Evolutionary conservation across 2,113 vertebrate genomes (phyloP).

Genomic region (Podarcis raffonei): DNA sequence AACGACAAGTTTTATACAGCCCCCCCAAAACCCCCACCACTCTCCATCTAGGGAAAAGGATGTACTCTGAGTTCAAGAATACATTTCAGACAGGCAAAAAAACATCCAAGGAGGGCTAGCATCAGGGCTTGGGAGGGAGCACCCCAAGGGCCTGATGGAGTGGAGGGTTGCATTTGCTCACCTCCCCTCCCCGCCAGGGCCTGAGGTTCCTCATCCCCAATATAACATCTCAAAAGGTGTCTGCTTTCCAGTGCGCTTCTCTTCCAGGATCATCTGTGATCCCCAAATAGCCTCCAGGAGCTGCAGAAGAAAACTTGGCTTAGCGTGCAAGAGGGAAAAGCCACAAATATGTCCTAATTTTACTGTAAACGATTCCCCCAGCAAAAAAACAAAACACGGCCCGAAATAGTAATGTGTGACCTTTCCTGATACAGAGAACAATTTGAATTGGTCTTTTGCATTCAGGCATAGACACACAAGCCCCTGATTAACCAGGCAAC

Average conservation of each 20-base stretch:
- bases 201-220: too few relatives aligned
- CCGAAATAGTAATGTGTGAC: not conserved
- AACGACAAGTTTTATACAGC: too few relatives aligned
- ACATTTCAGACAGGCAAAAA: too few relatives aligned
- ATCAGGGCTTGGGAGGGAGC: too few relatives aligned
- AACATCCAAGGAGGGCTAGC: too few relatives aligned
- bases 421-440: not conserved
- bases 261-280: not conserved
- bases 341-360: not conserved
- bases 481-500: slow-evolving; percentile 29
- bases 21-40: too few relatives aligned
- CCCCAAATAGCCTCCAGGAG: not conserved
- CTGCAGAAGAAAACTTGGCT: slow-evolving; percentile 25
- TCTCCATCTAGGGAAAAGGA: too few relatives aligned
- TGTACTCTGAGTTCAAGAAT: too few relatives aligned
- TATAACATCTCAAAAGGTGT: too few relatives aligned
- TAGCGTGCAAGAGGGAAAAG: not conserved
- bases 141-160: too few relatives aligned
- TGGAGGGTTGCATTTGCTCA: too few relatives aligned
- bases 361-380: not conserved
- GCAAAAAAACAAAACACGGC: not conserved
- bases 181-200: too few relatives aligned
- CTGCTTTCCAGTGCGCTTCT: not conserved
- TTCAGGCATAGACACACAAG: not conserved
- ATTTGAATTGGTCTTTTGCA: not conserved